Evolutionary conservation across 2,888 invertebrate genomes (phyloP).

Genomic region (Oscheius sp.): DNA sequence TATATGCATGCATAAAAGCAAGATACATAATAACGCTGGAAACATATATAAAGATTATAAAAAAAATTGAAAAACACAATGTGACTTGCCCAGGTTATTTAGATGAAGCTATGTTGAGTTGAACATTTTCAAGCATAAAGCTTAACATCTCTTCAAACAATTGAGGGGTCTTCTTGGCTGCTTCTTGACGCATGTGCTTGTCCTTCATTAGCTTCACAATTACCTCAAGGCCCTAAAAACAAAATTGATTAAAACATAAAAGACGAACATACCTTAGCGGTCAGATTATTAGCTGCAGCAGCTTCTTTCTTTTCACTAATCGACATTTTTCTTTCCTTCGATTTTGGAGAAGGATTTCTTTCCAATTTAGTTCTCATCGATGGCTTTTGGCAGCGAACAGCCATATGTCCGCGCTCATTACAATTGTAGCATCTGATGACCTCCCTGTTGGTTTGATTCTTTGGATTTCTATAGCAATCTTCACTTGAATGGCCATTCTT

Average conservation of each 20-base stretch:
- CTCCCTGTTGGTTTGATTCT: slow-evolving; percentile 4
- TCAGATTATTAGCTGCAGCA: background rate
- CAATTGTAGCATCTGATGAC: slow-evolving; percentile 9
- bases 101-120: no score
- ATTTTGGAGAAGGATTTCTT: background rate
- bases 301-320: background rate
- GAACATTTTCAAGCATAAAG: background rate
- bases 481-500: background rate
- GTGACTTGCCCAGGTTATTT: no score
- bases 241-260: background rate
- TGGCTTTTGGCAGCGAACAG: background rate
- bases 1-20: no score
- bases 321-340: background rate
- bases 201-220: slow-evolving; percentile 16
- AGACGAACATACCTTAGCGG: background rate
- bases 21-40: no score
- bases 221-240: slow-evolving; percentile 14
- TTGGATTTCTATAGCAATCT: background rate
- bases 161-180: slow-evolving; percentile 2
- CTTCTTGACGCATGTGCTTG: slow-evolving; percentile 5
- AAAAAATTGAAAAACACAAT: no score
- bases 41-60: no score
- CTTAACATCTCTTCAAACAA: slow-evolving; percentile 8
- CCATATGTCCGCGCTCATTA: slow-evolving; percentile 6
- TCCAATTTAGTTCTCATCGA: background rate